Evolutionary conservation across 2,113 vertebrate genomes (phyloP), one percentile per base, ranked within the genome.

Genomic region (Etheostoma cragini): DNA sequence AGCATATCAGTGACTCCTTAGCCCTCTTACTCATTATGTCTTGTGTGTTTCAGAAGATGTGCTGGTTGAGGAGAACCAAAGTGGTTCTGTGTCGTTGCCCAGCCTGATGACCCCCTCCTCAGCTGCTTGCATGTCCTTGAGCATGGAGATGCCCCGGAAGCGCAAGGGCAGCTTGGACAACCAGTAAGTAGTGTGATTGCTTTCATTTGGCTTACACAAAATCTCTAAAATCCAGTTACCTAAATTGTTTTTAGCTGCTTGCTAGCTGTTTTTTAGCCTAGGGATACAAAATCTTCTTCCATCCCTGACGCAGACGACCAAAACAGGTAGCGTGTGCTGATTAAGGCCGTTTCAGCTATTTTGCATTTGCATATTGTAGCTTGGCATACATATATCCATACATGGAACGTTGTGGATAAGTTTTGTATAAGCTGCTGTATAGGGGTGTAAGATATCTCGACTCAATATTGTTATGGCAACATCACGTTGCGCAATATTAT

Each of bases 81-180:
- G 92, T 30, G 71, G 71, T 65, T 93, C 93, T 77, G 61, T 89
- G 76, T 94, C 90, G 71, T 78, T 91, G 72, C 70, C 94, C 75
- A 88, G 87, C 93, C 81, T 95, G 78, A 94, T 96, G 94, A 94
- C 89, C 72, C 75, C 95, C 0, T 21, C 87, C 10, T 69, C 94
- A 72, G 85, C 90, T 71, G 49, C 75, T 76, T 52, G 87, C 69
- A 21, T 94, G 67, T 82, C 95, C 13, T 89, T 95, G 22, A 94
- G 67, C 17, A 81, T 67, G 65, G 97, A 97, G 76, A 92, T 96
- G 82, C 94, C 97, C 16, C 93, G 96, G 81, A 98, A 99, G 79
- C 95, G 96, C 67, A 97, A 96, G 90, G 95, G 95, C 81, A 97
- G 96, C 78, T 94, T 92, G 13, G 97, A 98, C 69, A 96, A 89